Conservation (phyloP, 2,797 vertebrate species). For the Fringilla coelebs region DNA sequence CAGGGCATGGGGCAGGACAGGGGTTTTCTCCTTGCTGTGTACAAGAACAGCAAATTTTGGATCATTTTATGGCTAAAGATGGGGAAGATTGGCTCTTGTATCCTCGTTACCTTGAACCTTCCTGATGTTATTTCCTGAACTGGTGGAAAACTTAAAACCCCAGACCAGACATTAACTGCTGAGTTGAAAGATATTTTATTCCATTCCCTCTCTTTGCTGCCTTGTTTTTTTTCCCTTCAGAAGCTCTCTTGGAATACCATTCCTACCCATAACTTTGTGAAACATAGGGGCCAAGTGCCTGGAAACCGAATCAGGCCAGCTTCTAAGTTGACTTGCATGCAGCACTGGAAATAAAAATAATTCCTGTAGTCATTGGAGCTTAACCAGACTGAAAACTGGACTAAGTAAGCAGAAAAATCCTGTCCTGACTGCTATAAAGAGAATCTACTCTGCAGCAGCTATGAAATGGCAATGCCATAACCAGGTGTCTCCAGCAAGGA, state of each 20-base stretch:
- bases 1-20: neutral
- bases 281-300: neutral
- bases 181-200: neutral
- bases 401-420: neutral
- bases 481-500: neutral
- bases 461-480: conserved; percentile 1
- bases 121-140: neutral
- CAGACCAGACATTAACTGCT: neutral
- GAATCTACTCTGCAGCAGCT: neutral
- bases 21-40: neutral
- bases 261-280: neutral
- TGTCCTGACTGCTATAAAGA: neutral
- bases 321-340: neutral
- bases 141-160: neutral
- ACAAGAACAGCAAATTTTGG: neutral
- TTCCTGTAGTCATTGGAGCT: neutral
- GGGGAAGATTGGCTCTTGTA: neutral
- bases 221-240: neutral
- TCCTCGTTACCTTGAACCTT: neutral
- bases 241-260: neutral
- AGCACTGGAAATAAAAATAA: conserved; percentile 25
- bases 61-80: neutral
- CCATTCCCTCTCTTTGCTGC: neutral
- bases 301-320: neutral
- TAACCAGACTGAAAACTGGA: neutral